Percentiles rank a stretch among this genome's conserved stretches.
Evolutionary conservation across 1,140 invertebrate genomes (phyloP).

Genomic region (Tetranychus cinnabarinus): DNA sequence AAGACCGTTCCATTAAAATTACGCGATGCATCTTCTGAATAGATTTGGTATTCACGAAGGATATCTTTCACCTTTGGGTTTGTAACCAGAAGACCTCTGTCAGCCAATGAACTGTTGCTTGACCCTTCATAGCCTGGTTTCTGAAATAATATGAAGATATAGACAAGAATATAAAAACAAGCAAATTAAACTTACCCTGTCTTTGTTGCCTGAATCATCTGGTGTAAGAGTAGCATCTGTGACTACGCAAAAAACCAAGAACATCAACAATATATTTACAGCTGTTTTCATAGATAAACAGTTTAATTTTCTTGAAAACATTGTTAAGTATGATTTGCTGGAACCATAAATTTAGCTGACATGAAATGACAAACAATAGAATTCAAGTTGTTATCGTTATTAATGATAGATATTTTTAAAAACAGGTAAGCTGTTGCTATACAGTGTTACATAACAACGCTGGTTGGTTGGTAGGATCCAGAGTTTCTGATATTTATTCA

Average conservation of each 20-base stretch:
- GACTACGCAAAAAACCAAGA: not conserved
- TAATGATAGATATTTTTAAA: not conserved
- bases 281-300: not conserved
- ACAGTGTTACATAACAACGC: not conserved
- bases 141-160: not conserved
- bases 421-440: not conserved
- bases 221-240: not conserved
- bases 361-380: not conserved
- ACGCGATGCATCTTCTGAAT: conserved; percentile 20
- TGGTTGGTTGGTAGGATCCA: not conserved
- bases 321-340: not conserved
- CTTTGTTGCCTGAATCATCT: not conserved
- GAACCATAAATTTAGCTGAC: not conserved
- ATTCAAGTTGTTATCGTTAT: not conserved
- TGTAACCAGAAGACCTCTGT: conserved; percentile 29
- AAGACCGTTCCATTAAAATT: conserved; percentile 33
- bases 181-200: not conserved
- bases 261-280: not conserved
- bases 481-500: not conserved
- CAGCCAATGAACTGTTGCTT: not conserved
- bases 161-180: not conserved
- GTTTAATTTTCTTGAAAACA: not conserved
- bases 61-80: conserved; percentile 42
- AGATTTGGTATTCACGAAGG: conserved; percentile 42
- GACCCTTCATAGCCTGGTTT: not conserved